Conservation (phyloP, 2,888 invertebrate genomes). For the Limnephilus lunatus region DNA sequence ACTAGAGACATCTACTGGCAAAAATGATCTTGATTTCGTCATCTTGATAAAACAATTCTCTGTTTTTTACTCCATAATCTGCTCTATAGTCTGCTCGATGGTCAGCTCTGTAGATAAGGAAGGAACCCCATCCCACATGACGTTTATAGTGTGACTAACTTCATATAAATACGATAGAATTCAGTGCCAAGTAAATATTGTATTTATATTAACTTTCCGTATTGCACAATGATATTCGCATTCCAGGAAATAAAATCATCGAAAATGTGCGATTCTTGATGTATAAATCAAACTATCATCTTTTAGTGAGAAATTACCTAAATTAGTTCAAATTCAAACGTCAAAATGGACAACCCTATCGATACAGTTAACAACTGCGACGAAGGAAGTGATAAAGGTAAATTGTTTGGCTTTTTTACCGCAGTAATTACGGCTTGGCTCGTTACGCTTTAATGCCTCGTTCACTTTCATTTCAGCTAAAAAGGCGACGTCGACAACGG, state of each 20-base stretch:
- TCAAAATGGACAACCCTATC: constrained; percentile 55
- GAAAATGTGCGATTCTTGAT: constrained; percentile 29
- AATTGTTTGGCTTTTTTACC: constrained; percentile 34
- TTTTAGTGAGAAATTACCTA: not conserved
- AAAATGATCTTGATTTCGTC: not conserved
- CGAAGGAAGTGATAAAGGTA: constrained; percentile 57
- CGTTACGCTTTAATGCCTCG: not conserved
- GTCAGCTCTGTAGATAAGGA: constrained; percentile 23
- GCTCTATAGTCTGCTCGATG: not conserved
- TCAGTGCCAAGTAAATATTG: constrained; percentile 51
- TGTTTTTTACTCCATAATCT: not conserved
- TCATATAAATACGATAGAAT: constrained; percentile 54
- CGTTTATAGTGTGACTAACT: constrained; percentile 56
- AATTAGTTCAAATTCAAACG: constrained; percentile 34
- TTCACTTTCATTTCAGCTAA: constrained; percentile 24
- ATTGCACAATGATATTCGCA: constrained; percentile 48
- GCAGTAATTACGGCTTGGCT: constrained; percentile 3
- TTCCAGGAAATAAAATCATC: constrained; percentile 11
- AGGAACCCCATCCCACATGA: constrained; percentile 40
- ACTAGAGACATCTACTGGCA: constrained; percentile 34
- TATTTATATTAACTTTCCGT: constrained; percentile 33
- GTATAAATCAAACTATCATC: not conserved
- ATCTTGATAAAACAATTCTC: not conserved
- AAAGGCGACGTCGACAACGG: constrained; percentile 29
- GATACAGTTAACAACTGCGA: constrained; percentile 48